Evolutionary conservation across 1,140 invertebrate genomes (phyloP).

Genomic region (Diuraphis noxia): DNA sequence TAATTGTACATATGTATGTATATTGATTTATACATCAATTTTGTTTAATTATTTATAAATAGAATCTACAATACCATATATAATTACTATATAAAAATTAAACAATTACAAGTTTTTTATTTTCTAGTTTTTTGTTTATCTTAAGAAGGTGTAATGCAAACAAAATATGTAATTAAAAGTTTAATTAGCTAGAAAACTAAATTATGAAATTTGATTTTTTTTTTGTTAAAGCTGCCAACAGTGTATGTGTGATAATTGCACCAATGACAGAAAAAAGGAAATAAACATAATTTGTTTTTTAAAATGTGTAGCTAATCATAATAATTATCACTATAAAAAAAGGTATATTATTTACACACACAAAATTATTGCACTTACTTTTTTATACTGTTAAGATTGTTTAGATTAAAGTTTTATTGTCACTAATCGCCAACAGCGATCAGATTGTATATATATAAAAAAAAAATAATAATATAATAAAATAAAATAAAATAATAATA

Average conservation of each 20-base stretch:
- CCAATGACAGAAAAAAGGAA: conserved; percentile 49
- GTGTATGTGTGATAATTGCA: conserved; percentile 51
- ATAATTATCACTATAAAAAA: conserved; percentile 49
- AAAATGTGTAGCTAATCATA: conserved; percentile 51
- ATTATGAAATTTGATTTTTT: conserved; percentile 9
- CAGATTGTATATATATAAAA: conserved; percentile 30
- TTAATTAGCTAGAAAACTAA: conserved; percentile 27
- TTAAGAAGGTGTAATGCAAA: conserved; percentile 51
- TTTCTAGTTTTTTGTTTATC: conserved; percentile 40
- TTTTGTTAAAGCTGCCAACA: conserved; percentile 41
- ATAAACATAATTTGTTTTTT: conserved; percentile 35
- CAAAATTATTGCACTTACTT: conserved; percentile 53
- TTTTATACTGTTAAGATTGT: conserved; percentile 54
- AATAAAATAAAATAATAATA: conserved; percentile 22
- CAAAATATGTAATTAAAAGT: conserved; percentile 51
- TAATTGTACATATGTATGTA: conserved; percentile 53
- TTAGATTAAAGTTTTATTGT: conserved; percentile 52
- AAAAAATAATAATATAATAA: background rate
- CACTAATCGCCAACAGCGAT: conserved; percentile 46
- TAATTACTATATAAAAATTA: conserved; percentile 54
- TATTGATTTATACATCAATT: conserved; percentile 52
- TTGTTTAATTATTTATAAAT: conserved; percentile 53
- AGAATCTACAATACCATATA: conserved; percentile 54
- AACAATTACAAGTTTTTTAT: conserved; percentile 53
- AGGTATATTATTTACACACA: conserved; percentile 37